Conservation (phyloP, 1,140 invertebrate species). For the Oedothorax gibbosus region DNA sequence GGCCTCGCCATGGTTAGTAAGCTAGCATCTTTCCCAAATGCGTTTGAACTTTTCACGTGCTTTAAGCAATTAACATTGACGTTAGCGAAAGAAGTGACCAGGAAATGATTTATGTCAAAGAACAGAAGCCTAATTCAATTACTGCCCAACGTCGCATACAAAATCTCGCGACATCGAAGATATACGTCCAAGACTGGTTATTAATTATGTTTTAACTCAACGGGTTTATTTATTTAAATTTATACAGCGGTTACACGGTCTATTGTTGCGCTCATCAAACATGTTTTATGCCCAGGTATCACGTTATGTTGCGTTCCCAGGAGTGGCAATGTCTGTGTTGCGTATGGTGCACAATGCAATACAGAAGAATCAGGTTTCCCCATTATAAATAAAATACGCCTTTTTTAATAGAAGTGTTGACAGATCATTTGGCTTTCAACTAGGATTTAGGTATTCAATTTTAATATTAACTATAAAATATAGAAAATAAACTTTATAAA, state of each 20-base stretch:
- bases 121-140: constrained; percentile 54
- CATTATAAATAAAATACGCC: constrained; percentile 11
- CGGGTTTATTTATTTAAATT: constrained; percentile 57
- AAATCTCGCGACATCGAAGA: constrained; percentile 55
- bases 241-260: constrained; percentile 56
- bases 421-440: background rate
- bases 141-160: constrained; percentile 51
- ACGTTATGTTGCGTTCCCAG: constrained; percentile 48
- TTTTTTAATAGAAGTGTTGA: background rate
- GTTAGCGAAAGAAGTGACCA: constrained; percentile 37
- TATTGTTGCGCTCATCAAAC: constrained; percentile 56
- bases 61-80: constrained; percentile 42
- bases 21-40: background rate
- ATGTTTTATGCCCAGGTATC: constrained; percentile 48
- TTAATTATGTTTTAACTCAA: constrained; percentile 48
- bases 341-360: constrained; percentile 9
- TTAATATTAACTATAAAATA: background rate
- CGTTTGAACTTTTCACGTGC: constrained; percentile 29
- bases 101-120: constrained; percentile 50
- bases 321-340: constrained; percentile 23
- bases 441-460: background rate
- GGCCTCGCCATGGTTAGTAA: no score
- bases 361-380: constrained; percentile 4
- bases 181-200: constrained; percentile 45
- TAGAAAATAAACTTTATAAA: no score